A percentile compares a stretch with the other conserved stretches of the same genome.
Evolutionary conservation across 2,888 invertebrate species (phyloP).

Genomic region (Ornithoptera alexandrae): DNA sequence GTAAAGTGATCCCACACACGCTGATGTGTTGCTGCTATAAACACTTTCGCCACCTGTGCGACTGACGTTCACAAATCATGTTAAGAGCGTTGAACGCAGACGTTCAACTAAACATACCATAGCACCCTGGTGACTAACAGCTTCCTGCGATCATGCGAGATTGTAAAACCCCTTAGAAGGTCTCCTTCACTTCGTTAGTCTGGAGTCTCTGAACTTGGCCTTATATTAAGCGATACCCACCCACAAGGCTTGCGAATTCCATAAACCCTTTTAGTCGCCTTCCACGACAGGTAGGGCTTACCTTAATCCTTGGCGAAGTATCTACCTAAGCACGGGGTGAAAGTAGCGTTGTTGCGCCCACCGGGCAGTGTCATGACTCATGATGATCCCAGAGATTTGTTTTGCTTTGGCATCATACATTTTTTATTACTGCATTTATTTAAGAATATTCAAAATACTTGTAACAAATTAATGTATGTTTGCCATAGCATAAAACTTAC

Average conservation of each 20-base stretch:
- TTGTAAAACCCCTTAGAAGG: not conserved
- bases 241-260: no score
- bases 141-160: slow-evolving; percentile 42
- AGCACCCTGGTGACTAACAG: slow-evolving; percentile 54
- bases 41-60: slow-evolving; percentile 99
- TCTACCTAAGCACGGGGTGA: slow-evolving; percentile 47
- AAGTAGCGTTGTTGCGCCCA: slow-evolving; percentile 33
- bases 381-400: slow-evolving; percentile 38
- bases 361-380: slow-evolving; percentile 37
- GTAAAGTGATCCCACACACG: slow-evolving; percentile 99
- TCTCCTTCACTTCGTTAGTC: no score
- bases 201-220: no score
- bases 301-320: slow-evolving; percentile 27
- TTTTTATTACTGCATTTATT: slow-evolving; percentile 17
- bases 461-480: slow-evolving; percentile 35
- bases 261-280: no score
- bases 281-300: no score
- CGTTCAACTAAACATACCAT: slow-evolving; percentile 66
- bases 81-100: slow-evolving; percentile 57
- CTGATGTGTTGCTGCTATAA: slow-evolving; percentile 96
- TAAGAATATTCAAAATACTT: slow-evolving; percentile 1
- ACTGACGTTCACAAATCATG: slow-evolving; percentile 85
- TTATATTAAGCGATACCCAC: no score
- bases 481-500: slow-evolving; percentile 43
- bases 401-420: slow-evolving; percentile 40